Evolutionary conservation across 2,113 vertebrate genomes (phyloP).

Genomic region (Mus musculus): DNA sequence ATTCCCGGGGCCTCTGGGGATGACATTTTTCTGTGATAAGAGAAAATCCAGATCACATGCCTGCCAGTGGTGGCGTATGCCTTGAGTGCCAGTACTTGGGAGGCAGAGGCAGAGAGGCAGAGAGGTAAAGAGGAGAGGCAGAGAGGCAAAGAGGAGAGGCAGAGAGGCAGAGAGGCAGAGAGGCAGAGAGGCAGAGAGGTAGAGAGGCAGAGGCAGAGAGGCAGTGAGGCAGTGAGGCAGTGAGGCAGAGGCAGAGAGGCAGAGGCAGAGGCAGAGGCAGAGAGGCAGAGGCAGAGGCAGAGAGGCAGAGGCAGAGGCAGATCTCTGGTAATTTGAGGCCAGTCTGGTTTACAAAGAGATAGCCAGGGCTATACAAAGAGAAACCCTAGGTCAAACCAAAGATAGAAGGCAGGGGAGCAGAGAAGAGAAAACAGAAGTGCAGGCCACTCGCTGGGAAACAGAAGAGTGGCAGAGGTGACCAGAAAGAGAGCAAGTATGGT

Average conservation of each 20-base stretch:
- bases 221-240: no score
- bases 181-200: no score
- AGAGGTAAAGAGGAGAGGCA: no score
- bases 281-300: no score
- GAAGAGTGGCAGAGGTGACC: background rate
- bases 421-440: background rate
- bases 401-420: background rate
- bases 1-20: background rate
- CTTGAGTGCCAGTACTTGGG: background rate
- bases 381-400: background rate
- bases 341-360: background rate
- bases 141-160: background rate
- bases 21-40: background rate
- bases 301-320: no score
- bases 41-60: background rate
- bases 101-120: background rate
- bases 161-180: background rate
- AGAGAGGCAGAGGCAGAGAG: no score
- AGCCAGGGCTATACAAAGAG: no score
- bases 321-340: background rate
- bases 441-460: background rate
- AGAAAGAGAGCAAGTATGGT: fast-evolving
- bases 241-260: no score
- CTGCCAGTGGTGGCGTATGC: background rate
- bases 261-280: no score